Percentiles rank a stretch among this genome's conserved stretches.
phyloP scores from a whole-genome alignment of 35 echinoderm and acorn worm genomes.

The Holothuria glaberrima region DNA sequence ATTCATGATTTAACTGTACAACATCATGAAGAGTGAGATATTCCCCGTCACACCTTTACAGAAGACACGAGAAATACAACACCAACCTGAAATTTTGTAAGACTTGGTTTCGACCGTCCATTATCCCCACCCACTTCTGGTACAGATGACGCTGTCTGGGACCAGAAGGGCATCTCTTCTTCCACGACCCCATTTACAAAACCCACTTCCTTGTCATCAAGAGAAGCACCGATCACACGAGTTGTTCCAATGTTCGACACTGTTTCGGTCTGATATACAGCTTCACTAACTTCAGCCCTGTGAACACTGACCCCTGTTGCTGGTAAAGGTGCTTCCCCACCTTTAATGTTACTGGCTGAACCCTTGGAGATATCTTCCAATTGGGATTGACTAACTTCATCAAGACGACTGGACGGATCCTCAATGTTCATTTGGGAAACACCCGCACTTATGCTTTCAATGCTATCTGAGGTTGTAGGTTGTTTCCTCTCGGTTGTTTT shows the following conservation, averaged over 20 bases:
- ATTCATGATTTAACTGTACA: no score
- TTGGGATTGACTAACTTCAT: neutral
- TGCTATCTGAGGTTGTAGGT: neutral
- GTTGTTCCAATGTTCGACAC: conserved; percentile 84
- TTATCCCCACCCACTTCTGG: neutral
- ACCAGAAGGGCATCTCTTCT: neutral
- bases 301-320: conserved; percentile 51
- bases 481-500: neutral
- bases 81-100: conserved; percentile 44
- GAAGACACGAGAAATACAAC: neutral
- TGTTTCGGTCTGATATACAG: conserved; percentile 79
- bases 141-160: neutral
- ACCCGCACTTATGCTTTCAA: conserved; percentile 17
- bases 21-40: no score
- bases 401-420: conserved; percentile 38
- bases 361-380: neutral
- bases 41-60: no score
- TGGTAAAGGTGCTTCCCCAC: neutral
- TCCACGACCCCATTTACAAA: conserved; percentile 41
- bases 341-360: neutral
- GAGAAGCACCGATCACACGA: conserved; percentile 74
- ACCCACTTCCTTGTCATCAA: conserved; percentile 78
- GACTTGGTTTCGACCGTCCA: neutral
- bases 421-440: conserved; percentile 19
- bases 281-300: conserved; percentile 79